Evolutionary conservation across 2,888 invertebrate genomes (phyloP), one percentile per base, ranked within the genome.

Genomic region (Gryllus longicercus): DNA sequence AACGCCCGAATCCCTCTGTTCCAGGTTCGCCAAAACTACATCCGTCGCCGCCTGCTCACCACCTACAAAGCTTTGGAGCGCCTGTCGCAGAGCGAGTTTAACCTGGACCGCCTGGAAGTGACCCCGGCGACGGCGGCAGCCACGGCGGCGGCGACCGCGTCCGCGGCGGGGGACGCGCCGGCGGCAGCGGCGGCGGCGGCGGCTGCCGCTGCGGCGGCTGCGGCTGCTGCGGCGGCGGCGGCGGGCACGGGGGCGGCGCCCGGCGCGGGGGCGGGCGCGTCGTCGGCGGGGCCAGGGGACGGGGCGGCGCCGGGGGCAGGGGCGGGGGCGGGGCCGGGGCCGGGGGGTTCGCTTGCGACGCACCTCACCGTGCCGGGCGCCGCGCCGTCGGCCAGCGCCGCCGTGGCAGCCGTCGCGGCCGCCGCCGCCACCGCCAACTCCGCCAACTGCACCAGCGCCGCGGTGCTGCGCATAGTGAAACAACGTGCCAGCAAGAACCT

Each of bases 81-180:
- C 76, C 90, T 95, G 84, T 94, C 94, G 0, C 94, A 94, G 86
- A 95, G 94, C n/a, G 95, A 95, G 85, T 94, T 95, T 86, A 94
- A 95, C 85, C 86, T 95, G 84, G 94, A 95, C 85, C 89, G 92
- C 82, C 86, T 94, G 76, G 93, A 93, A 88, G 92, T 91, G 23
- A 88, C 89, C 0, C 90, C 90, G 11, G 88, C 89, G 2, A 89
- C 90, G 0, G 89, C 89, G 0, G 87, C 88, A 2, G 87, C 86
- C 25, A 85, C 86, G 14, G 84, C 82, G 81, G 75, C 81, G 74
- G 74, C 80, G 49, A 76, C 79, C 79, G 16, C 79, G 80, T 51
- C 80, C 74, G 88, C 89, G 0, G 90, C 90, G 11, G 88, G 89
- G 2, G 89, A 90, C 0, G 89, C 89, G 0, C 86, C 88, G 3